These are phyloP conservation scores for Poeciliopsis retropinna DNA, from an alignment of 2,113 vertebrate species.

Conservation along the genomic window DNA sequence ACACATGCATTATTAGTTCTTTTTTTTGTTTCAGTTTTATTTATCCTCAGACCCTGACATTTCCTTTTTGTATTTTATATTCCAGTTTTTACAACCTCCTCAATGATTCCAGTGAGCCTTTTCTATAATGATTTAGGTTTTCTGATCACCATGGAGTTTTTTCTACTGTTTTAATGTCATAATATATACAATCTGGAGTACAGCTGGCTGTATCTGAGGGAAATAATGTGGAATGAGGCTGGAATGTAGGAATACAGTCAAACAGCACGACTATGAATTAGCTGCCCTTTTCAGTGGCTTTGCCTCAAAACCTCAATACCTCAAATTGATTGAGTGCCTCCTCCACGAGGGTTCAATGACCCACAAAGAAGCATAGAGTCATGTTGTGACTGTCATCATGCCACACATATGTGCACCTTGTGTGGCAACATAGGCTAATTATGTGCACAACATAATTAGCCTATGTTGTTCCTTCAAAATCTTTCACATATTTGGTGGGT, in stretches of 20 bases:
- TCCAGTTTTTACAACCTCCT: too few species aligned
- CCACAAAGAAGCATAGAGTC: slow-evolving; percentile 26
- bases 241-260: slow-evolving; percentile 44
- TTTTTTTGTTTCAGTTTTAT: too few species aligned
- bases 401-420: not conserved
- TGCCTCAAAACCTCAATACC: slow-evolving; percentile 36
- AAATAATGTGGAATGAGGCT: slow-evolving; percentile 32
- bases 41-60: too few species aligned
- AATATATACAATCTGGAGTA: not conserved
- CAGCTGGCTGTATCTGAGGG: too few species aligned
- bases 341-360: slow-evolving; percentile 38
- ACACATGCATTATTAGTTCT: too few species aligned
- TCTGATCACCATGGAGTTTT: not conserved
- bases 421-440: too few species aligned
- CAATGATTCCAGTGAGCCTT: too few species aligned
- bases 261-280: slow-evolving; percentile 67
- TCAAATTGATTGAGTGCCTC: slow-evolving; percentile 62
- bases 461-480: too few species aligned
- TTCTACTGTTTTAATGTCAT: slow-evolving; percentile 16
- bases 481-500: too few species aligned
- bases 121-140: not conserved
- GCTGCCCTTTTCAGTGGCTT: slow-evolving; percentile 35
- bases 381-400: slow-evolving; percentile 29
- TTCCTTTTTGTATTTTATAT: too few species aligned
- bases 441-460: too few species aligned